Conservation (phyloP, 2,797 vertebrate genomes). For the Halcyon badia region DNA sequence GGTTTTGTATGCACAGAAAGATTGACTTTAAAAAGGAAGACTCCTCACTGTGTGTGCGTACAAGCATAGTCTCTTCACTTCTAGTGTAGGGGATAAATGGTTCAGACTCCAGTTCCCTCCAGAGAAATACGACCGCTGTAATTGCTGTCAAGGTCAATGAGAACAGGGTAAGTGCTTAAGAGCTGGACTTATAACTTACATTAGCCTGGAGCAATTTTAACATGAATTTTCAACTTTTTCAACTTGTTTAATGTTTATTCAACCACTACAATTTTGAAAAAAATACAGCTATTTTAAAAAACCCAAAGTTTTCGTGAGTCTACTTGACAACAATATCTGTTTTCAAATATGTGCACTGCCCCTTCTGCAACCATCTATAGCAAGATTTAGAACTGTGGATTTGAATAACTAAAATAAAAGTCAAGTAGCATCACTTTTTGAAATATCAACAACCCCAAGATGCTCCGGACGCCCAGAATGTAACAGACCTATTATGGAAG, state of each 20-base stretch:
- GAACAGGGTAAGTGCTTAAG: background rate
- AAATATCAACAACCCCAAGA: background rate
- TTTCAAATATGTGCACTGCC: background rate
- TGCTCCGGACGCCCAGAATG: background rate
- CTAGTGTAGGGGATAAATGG: background rate
- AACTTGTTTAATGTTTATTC: background rate
- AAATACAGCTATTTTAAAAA: background rate
- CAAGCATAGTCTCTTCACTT: background rate
- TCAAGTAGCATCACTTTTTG: background rate
- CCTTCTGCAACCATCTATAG: background rate
- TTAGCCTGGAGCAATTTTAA: background rate
- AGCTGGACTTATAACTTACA: conserved; percentile 2
- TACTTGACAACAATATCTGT: background rate
- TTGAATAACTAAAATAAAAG: background rate
- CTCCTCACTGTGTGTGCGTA: fast-evolving
- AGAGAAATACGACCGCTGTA: background rate
- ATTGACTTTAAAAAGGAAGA: background rate
- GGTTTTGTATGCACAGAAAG: background rate
- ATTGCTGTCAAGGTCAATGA: conserved; percentile 33
- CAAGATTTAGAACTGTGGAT: background rate
- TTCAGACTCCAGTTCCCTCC: background rate
- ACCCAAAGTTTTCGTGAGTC: background rate
- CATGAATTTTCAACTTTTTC: background rate
- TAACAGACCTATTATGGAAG: background rate
- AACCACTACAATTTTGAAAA: background rate